Evolutionary conservation across 2,113 vertebrate species (phyloP), one percentile per base, ranked within the genome.

Genomic region (Triplophysa tibetana): DNA sequence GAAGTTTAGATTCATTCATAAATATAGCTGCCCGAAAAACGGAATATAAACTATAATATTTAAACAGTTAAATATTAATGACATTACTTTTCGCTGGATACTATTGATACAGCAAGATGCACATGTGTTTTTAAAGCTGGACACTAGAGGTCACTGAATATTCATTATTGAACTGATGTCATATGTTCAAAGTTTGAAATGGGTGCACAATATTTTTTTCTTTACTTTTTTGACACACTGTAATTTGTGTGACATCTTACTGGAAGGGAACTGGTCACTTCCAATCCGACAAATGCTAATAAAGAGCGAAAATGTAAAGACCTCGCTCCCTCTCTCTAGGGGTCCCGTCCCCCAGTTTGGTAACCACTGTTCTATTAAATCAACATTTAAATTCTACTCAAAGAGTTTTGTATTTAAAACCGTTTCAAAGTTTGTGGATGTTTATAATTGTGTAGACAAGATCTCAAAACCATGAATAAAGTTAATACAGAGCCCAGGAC

Each of bases 121-220:
- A 45, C 4, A 0, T 75, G 72, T 13, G 23, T 23, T 75, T 52
- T 80, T 58, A 56, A 43, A 65, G 8, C 24, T 66, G 33, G 16
- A 19, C 78, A 80, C 50, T 60, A 80, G 78, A 48, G 67, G 78
- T 72, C 52, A 0, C 62, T 66, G 41, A 45, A 45, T 26, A 19
- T 13, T 66, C 24, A 26, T 61, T 29, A 21, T 21, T 64, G 11
- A 52, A 48, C 16, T 19, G 7, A 70, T 70, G 24, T 61, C 38
- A 38, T 8, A 38, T 6, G 5, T 38, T 38, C 33, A 38, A 0
- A 38, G 33, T 38, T 7, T 68, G 14, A 68, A 13, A 13, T 4
- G 11, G 8, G 1, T 67, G 21, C 7, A 16, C 2, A 26, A 13
- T 23, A 16, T 29, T 63, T 8, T 8, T n/a, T 10, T 43, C 1